Base-by-base conservation (phyloP, 2,113 vertebrate species). In the Alces alces region DNA sequence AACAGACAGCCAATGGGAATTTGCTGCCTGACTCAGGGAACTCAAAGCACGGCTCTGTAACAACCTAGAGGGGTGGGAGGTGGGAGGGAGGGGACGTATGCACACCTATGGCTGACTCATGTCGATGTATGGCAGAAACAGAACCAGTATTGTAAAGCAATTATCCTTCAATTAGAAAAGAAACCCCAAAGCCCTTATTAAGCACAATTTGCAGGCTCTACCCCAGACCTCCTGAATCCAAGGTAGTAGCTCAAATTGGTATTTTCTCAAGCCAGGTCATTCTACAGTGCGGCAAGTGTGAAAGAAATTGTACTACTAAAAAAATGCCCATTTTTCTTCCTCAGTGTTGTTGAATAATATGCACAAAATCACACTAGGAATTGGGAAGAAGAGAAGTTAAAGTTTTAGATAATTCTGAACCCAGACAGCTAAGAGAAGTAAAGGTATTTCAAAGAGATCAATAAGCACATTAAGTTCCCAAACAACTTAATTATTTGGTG, bases 381-480 rank as follows among this genome's bases (percentile, higher is more conserved):
- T 36, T 82, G 36, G 36, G 45, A 89, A 96, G 54, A 86, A 54
- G 45, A 86, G 58, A 86, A 92, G 86, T 58, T 55, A 86, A 94
- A 85, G 30, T 86, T 92, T 88, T 85, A 87, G 55, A 19, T 80
- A 70, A 94, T 80, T 95, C 70, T 82, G 70, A 86, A 96, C 61
- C 54, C 70, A 78, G 80, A 47, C 6, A 89, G 36, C n/a, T 8
- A 61, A 89, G 64, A 70, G 66, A 28, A 85, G 25, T 28, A 89
- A 39, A 92, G 8, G 16, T 52, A 93, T 64, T 92, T 92, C 33
- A 57, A 50, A 64, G 78, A 88, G 21, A 50, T 4, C 30, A 84
- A 89, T 54, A 93, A 60, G 11, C 39, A 90, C 16, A 76, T 33
- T 85, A 88, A 45, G 28, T 70, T 88, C 54, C 30, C 45, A 83